Percentiles rank a stretch among this genome's conserved stretches.
These are phyloP conservation scores for Notodonta dromedarius DNA, from an alignment of 2,888 invertebrate species.

Conservation along the genomic window DNA sequence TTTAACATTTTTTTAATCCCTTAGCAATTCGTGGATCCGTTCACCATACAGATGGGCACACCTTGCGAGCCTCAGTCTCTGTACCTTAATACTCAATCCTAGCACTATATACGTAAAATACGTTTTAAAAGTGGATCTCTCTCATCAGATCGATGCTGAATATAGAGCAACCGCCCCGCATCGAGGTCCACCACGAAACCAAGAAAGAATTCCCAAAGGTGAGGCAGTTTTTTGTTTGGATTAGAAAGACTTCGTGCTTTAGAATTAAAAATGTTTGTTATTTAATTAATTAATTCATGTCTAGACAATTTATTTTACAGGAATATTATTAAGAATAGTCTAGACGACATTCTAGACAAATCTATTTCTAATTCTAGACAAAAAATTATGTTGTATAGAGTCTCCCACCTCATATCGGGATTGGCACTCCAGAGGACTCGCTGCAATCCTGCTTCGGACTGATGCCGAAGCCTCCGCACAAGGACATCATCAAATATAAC, in stretches of 20 bases:
- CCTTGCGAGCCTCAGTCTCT: too few species aligned
- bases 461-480: slow-evolving; percentile 88
- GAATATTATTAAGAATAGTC: too few species aligned
- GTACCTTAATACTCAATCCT: too few species aligned
- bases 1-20: too few species aligned
- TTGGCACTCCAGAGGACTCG: slow-evolving; percentile 91
- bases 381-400: slow-evolving; percentile 41
- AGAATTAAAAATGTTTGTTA: too few species aligned
- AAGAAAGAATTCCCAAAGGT: slow-evolving; percentile 72
- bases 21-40: too few species aligned
- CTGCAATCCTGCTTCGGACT: slow-evolving; percentile 89
- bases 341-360: too few species aligned
- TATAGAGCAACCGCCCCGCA: slow-evolving; percentile 73
- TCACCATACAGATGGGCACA: too few species aligned
- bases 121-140: neutral
- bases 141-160: slow-evolving; percentile 75
- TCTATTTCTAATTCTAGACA: too few species aligned
- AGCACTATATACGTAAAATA: neutral
- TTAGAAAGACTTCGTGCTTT: neutral
- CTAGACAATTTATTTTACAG: too few species aligned
- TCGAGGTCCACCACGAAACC: slow-evolving; percentile 61
- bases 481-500: slow-evolving; percentile 90
- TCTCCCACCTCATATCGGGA: slow-evolving; percentile 88
- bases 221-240: slow-evolving; percentile 23
- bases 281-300: too few species aligned